Base-by-base conservation (phyloP, 2,797 vertebrate genomes). In the Passerculus sandwichensis region DNA sequence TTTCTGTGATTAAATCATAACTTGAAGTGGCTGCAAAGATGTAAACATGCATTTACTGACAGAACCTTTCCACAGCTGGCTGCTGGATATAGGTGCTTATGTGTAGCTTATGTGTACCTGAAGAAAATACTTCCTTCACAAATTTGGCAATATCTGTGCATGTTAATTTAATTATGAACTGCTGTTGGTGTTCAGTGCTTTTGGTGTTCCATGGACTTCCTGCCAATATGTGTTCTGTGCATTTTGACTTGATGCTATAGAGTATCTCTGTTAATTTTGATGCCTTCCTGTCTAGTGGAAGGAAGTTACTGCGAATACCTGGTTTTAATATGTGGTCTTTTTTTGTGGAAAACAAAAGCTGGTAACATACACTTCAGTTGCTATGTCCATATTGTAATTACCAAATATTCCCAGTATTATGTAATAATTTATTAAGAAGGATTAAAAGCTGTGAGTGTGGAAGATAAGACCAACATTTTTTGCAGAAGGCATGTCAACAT, bases 1-100 rank as follows among this genome's bases (percentile, higher is more conserved):
- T 70, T 89, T 32, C 40, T 75, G 56, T 92, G 47, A 90, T 92
- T 85, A 86, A 86, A 65, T 94, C 48, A 25, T 81, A 36, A 45
- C 48, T 85, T 80, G 51, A 77, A 80, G 53, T 88, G 71, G 8
- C 89, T 95, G 67, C 16, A 78, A 38, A 86, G 75, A 53, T 70
- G 6, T 64, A 88, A 94, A 69, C 42, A 30, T 74, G 80, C 32
- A n/a, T 32, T 90, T 91, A 56, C 51, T 71, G 60, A 40, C 29
- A 62, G 66, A 62, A n/a, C 0, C 0, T 85, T 84, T 87, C 80
- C 62, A 72, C 34, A 83, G 69, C 61, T 70, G 57, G 45, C 36
- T 93, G 62, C 85, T 91, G 62, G 65, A n/a, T 67, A 10, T 60
- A 89, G 75, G 59, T 61, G 20, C 54, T 88, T 78, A 47, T 85